Evolutionary conservation across 2,797 vertebrate species (phyloP), one percentile per base, ranked within the genome.

Genomic region (Ptychobarbus kaznakovi): DNA sequence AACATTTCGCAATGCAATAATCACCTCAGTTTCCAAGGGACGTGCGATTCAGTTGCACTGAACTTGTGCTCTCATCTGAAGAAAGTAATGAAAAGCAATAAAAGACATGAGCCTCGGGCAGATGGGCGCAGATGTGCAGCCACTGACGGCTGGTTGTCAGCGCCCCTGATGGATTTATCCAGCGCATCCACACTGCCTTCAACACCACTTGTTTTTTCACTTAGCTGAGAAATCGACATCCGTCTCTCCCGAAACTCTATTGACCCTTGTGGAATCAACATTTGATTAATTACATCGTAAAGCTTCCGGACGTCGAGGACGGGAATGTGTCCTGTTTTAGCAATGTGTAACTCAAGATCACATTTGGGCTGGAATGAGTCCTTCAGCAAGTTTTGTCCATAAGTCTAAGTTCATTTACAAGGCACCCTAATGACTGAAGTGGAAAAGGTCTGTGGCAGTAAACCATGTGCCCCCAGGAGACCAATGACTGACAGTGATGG

Each of bases 71-170:
- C 81, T 25, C 58, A 89, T 92, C 89, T 70, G 89, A 90, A 90
- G 92, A 93, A 93, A 93, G 94, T 93, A 95, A 94, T 95, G 93
- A 96, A 95, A 94, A 93, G 94, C 90, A 94, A 94, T 95, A 95
- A 95, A 95, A 94, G 90, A 89, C 88, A 81, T 83, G 86, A 89
- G 93, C 90, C 91, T 88, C 84, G 89, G 92, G 90, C 89, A 88
- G 77, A 91, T 93, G 89, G 92, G 93, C 91, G 91, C 94, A 94
- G 92, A 93, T 91, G 92, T 90, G 91, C 92, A 93, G 92, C 93
- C 93, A 93, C 90, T 94, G 94, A 93, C 93, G 82, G 91, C 91
- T 91, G 87, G 88, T 92, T 95, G 94, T 95, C 95, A 92, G 90
- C 93, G 91, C 91, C 90, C 90, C 83, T 86, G 76, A 13, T 87